Base-by-base conservation (phyloP, 2,113 vertebrate genomes). In the Corythaeola cristata region DNA sequence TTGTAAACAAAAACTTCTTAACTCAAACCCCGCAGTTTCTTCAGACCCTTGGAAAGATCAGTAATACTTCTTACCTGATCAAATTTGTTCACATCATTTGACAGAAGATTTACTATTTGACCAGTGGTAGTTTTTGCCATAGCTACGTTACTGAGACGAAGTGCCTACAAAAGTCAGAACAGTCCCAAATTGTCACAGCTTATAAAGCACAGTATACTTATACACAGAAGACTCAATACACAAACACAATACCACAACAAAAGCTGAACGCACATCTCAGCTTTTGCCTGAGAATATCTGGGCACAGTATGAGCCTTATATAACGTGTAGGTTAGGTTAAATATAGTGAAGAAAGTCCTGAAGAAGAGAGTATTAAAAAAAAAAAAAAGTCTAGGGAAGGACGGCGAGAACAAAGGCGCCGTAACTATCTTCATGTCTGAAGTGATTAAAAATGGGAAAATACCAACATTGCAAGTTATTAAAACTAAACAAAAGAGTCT, bases 81-180 rank as follows among this genome's bases (percentile, higher is more conserved):
- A 93, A 99, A 99, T 97, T 98, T 99, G 97, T 99, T 99, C 95
- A 99, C 99, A 18, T 99, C 99, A 5, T 99, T 99, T 77, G 99
- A 99, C 19, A 99, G 98, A 39, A 99, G 98, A 90, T 99, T 99
- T 84, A 99, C 99, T 47, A 99, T 99, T 91, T 99, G 99, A 62
- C 99, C 99, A 3, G 99, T 99, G 90, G 99, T 99, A 20, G 99
- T 99, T 97, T 99, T 98, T 56, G 98, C 98, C 99, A 99, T 98
- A 44, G 99, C 99, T 26, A 69, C 24, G 9, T 98, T 99, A 97
- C 98, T 99, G 90, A 99, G 98, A 92, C 98, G 97, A 90, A 99
- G 98, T 4, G 99, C 98, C 99, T 99, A 67, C 73, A 97, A 79
- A 86, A 50, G 79, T 16, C 49, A 73, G 39, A 83, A 66, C 6